Evolutionary conservation across 2,113 vertebrate genomes (phyloP), one percentile per base, ranked within the genome.

Genomic region (Morone chrysops): DNA sequence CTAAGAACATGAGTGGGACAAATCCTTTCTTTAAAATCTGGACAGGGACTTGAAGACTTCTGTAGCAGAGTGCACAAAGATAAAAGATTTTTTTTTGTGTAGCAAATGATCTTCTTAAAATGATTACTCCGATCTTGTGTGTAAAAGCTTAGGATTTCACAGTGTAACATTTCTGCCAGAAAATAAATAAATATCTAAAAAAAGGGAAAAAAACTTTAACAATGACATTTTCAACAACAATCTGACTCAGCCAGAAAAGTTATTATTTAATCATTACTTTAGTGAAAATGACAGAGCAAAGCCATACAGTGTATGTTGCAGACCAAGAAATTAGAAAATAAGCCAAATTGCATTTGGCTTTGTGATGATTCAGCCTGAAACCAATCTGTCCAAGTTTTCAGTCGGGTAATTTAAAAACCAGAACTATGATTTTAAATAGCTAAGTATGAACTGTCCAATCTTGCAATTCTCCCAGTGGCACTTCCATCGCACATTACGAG

Each of bases 21-120:
- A 93, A 94, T 91, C 70, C 84, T 84, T 61, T 82, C 54, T 86
- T 86, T 87, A 83, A 89, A 85, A 87, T 89, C 81, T 79, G 91
- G 62, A 92, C 65, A 85, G 81, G 50, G 72, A 76, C 79, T 78
- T 75, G 31, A 75, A 80, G 79, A 89, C 77, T 89, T 91, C 63
- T 57, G 8, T 62, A 54, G 75, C 57, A 56, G 59, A 85, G 71
- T 41, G 77, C 66, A 84, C 50, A 66, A 76, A 85, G 68, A 87
- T 87, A 81, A 85, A 89, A 88, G 17, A 62, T 14, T 51, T 78
- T 81, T 74, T 69, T 69, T 40, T 67, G 45, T 60, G 68, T 6
- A 70, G 63, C 74, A 90, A 81, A 82, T 88, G 4, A 91, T 88
- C 75, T 82, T 77, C 86, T 90, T 65, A 76, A 88, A 90, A 65